These are phyloP conservation scores for Aphelinus certus DNA, from an alignment of 1,140 invertebrate genomes.

Conservation along the genomic window DNA sequence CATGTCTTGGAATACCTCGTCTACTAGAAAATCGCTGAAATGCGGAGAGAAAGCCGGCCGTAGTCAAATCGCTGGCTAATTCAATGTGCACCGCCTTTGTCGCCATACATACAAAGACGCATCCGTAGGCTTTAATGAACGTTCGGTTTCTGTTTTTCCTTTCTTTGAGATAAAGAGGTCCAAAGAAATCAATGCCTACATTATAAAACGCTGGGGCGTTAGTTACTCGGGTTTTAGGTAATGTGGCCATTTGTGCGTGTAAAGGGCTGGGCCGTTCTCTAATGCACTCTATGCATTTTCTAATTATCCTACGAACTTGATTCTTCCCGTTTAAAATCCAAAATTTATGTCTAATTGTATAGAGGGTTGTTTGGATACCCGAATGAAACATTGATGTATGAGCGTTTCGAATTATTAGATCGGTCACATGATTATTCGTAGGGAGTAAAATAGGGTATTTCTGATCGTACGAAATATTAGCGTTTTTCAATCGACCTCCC, in stretches of 20 bases:
- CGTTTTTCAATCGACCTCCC: slow-evolving; percentile 6
- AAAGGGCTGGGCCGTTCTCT: neutral
- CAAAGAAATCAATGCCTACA: slow-evolving; percentile 12
- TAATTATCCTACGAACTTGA: slow-evolving; percentile 7
- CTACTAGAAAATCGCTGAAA: slow-evolving; percentile 39
- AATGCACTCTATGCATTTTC: neutral
- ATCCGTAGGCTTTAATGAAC: slow-evolving; percentile 3
- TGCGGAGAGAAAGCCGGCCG: slow-evolving; percentile 49
- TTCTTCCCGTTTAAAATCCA: slow-evolving; percentile 18
- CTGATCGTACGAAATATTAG: neutral
- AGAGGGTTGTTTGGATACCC: slow-evolving; percentile 9
- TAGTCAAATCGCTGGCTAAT: slow-evolving; percentile 43
- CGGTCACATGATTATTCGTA: neutral
- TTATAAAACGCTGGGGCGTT: slow-evolving; percentile 1
- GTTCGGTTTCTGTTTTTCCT: neutral
- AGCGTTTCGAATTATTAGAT: slow-evolving; percentile 4
- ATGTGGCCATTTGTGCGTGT: neutral
- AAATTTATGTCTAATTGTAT: slow-evolving; percentile 5
- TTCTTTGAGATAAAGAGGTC: slow-evolving; percentile 1
- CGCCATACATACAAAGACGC: slow-evolving; percentile 40
- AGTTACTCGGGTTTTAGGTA: neutral
- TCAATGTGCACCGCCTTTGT: slow-evolving; percentile 44
- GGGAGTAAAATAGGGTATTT: slow-evolving; percentile 21
- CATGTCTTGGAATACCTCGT: neutral
- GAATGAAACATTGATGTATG: slow-evolving; percentile 11